Conservation (phyloP, 2,797 vertebrate species). For the Nyctibius grandis region DNA sequence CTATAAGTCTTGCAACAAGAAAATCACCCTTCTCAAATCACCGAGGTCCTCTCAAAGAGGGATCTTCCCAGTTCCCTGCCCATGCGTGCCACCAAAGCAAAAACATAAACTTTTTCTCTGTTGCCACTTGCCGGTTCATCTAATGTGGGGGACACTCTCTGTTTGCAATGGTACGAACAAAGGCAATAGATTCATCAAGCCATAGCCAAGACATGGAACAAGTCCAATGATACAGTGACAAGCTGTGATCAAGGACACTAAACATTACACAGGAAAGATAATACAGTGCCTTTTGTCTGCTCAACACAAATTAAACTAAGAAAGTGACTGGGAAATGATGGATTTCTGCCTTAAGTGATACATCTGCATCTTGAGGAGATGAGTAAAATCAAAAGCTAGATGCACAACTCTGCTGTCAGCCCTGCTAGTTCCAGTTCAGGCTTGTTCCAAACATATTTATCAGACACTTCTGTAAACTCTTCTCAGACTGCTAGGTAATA, state of each 20-base stretch:
- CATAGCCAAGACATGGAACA: neutral
- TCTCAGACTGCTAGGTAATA: slow-evolving; percentile 54
- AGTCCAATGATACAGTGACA: neutral
- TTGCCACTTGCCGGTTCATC: neutral
- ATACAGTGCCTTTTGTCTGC: neutral
- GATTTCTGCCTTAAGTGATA: neutral
- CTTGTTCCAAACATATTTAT: slow-evolving; percentile 65
- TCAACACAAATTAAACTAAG: neutral
- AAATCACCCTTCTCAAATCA: neutral
- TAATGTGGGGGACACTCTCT: neutral
- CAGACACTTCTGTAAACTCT: slow-evolving; percentile 49
- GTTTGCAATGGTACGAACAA: neutral
- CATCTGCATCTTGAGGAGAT: slow-evolving; percentile 1
- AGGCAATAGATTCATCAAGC: neutral
- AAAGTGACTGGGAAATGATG: neutral
- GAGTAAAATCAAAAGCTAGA: neutral
- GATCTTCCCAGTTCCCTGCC: rapidly evolving
- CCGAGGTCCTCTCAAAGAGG: neutral
- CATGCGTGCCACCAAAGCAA: neutral
- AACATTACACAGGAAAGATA: neutral
- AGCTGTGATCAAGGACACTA: neutral
- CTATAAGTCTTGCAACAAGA: neutral
- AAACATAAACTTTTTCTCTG: neutral
- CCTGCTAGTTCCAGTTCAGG: slow-evolving; percentile 44
- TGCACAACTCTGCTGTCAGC: neutral